These are phyloP conservation scores for Acanthis flammea DNA, from an alignment of 2,797 vertebrate species.

Conservation along the genomic window DNA sequence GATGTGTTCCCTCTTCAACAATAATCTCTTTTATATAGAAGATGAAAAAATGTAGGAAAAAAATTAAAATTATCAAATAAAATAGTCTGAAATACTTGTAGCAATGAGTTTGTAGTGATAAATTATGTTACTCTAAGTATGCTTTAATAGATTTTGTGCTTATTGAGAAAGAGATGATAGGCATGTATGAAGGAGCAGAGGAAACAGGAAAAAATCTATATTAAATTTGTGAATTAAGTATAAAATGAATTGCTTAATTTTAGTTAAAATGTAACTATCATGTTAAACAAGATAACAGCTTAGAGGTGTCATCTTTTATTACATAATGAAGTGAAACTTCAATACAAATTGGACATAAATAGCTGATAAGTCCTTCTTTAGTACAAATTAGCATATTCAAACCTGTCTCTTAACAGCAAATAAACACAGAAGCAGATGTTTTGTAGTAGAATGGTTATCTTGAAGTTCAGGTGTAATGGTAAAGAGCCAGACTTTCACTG, in stretches of 20 bases:
- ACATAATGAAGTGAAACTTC: background rate
- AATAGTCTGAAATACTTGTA: background rate
- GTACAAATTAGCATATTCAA: background rate
- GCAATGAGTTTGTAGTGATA: background rate
- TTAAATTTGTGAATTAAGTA: background rate
- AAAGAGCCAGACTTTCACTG: background rate
- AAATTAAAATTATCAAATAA: background rate
- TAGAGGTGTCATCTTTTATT: background rate
- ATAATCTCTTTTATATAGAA: background rate
- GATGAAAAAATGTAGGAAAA: background rate
- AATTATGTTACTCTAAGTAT: background rate
- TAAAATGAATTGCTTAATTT: background rate
- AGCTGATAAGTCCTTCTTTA: background rate
- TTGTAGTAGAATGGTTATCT: background rate
- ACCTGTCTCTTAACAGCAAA: background rate
- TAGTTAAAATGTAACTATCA: background rate
- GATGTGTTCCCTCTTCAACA: background rate
- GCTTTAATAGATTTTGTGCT: background rate
- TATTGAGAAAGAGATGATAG: background rate
- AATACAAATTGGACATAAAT: background rate
- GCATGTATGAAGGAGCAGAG: background rate
- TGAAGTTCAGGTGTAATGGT: background rate
- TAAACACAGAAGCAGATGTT: background rate
- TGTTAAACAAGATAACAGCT: background rate
- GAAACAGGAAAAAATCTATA: background rate